Conservation (phyloP, 2,888 invertebrate genomes). For the Rhabditoides inermis region DNA sequence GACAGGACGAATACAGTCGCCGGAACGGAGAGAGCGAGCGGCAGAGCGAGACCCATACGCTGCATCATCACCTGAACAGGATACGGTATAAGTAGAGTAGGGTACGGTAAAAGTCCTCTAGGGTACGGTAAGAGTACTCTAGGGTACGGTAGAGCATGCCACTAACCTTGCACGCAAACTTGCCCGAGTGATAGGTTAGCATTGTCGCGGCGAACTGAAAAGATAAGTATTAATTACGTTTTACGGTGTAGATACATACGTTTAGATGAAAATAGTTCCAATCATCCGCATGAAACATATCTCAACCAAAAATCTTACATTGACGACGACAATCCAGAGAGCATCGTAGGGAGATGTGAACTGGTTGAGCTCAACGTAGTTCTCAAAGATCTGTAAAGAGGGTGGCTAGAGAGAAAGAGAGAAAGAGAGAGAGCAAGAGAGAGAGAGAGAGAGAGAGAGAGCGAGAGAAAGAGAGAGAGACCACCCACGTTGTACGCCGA, state of each 20-base stretch:
- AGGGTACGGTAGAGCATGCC: neutral
- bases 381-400: slow-evolving; percentile 42
- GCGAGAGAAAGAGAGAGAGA: too few species aligned
- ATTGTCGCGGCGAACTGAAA: slow-evolving; percentile 50
- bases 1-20: slow-evolving; percentile 65
- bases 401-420: too few species aligned
- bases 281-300: neutral
- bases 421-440: too few species aligned
- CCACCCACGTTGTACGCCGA: slow-evolving; percentile 42
- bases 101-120: neutral
- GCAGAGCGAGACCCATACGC: slow-evolving; percentile 91
- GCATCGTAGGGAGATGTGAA: slow-evolving; percentile 52
- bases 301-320: slow-evolving; percentile 24
- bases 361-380: slow-evolving; percentile 44
- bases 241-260: neutral
- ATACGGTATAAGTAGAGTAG: neutral
- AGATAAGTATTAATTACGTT: slow-evolving; percentile 1
- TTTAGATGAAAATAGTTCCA: neutral
- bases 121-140: neutral
- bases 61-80: slow-evolving; percentile 64
- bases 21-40: slow-evolving; percentile 84
- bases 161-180: slow-evolving; percentile 56
- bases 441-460: too few species aligned
- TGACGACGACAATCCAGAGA: slow-evolving; percentile 52
- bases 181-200: slow-evolving; percentile 56